A percentile compares a stretch with the other conserved stretches of the same genome.
These are phyloP conservation scores for Limonius californicus DNA, from an alignment of 1,140 invertebrate genomes.

Conservation along the genomic window DNA sequence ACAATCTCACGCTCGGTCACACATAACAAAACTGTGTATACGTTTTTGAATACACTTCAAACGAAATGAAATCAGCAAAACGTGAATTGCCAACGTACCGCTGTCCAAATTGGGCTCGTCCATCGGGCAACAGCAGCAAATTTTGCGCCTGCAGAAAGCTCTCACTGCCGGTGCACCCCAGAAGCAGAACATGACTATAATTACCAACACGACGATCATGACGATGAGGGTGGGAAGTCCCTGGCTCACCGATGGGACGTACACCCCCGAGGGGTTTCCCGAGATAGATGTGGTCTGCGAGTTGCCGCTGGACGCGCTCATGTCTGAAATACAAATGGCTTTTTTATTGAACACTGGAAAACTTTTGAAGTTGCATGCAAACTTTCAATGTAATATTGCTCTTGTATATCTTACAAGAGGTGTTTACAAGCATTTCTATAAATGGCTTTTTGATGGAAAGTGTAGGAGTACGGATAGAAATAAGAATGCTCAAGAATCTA, in stretches of 20 bases:
- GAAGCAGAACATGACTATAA: slow-evolving; percentile 55
- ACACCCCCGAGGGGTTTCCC: background rate
- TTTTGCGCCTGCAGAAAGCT: slow-evolving; percentile 46
- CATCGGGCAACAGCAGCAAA: slow-evolving; percentile 28
- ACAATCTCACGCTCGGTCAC: no score
- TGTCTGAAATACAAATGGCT: background rate
- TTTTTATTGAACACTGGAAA: background rate
- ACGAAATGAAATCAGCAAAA: background rate
- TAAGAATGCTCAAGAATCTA: no score
- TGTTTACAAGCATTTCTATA: no score
- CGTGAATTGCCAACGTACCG: background rate
- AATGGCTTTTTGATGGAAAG: no score
- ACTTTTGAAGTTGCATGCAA: no score
- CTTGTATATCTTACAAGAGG: no score
- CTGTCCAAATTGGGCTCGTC: slow-evolving; percentile 35
- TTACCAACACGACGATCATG: slow-evolving; percentile 54
- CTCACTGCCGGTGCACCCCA: slow-evolving; percentile 54
- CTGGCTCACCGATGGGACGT: background rate
- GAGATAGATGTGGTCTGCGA: background rate
- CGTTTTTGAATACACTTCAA: no score
- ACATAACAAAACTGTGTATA: no score
- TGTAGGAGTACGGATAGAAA: no score
- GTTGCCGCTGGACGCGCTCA: background rate
- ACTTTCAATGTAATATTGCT: no score
- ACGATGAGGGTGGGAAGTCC: slow-evolving; percentile 51